Evolutionary conservation across 2,888 invertebrate genomes (phyloP), one percentile per base, ranked within the genome.

Genomic region (Drosophila fulvimacula): DNA sequence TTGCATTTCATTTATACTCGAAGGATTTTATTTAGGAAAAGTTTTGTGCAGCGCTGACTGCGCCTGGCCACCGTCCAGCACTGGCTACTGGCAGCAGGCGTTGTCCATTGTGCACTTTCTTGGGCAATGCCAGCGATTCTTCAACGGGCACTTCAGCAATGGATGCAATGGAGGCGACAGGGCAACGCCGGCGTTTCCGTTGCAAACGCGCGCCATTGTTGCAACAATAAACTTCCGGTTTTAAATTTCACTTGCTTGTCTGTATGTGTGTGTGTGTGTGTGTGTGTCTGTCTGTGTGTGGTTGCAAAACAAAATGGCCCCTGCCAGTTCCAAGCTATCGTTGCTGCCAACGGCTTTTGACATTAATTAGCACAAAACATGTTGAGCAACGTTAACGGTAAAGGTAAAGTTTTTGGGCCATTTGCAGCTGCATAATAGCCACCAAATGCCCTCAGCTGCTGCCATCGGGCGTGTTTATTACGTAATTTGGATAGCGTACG

Each of bases 1-100:
- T 86, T 86, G 87, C 85, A 88, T 86, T 88, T 80, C 79, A 88
- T 88, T 86, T 86, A 79, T 79, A 70, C 82, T 83, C 82, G 76
- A 74, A 76, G 83, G 80, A 74, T 88, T 83, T 82, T 79, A 70
- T 81, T 86, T 79, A 69, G 64, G 53, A 60, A 80, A 87, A 81
- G 69, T 78, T 73, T 73, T 63, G 62, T 67, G 51, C 68, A 64
- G 70, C 64, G 53, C 46, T 48, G 30, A 30, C 19, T 41, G 68
- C 49, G 38, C 27, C 59, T 66, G 57, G 39, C 36, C 34, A 39
- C n/a, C 13, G 52, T 52, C 38, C 52, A 52, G 55, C n/a, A 36
- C 36, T 5, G 36, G 11, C 58, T n/a, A n/a, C n/a, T 38, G 57
- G 52, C 66, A 52, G 57, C 68, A 55, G 61, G 69, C 69, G 62